Evolutionary conservation across 2,113 vertebrate genomes (phyloP), one percentile per base, ranked within the genome.

Genomic region (Pelecanoides urinatrix): DNA sequence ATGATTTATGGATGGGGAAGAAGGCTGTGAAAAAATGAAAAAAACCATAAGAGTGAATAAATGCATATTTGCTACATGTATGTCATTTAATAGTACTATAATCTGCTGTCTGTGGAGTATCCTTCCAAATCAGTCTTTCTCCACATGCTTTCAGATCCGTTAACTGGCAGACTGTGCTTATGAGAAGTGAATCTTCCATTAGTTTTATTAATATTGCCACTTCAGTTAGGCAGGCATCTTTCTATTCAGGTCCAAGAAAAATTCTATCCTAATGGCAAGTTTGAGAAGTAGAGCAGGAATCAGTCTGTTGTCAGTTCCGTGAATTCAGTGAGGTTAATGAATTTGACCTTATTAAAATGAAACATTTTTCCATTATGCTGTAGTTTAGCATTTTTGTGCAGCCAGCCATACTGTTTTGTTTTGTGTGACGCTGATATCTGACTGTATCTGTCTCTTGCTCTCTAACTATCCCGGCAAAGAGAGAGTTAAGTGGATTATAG

Each of bases 361-460:
- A 75, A 50, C 8, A 11, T 67, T 50, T 88, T 94, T 62, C 8
- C 36, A 3, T 70, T 83, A 9, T 26, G 3, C 13, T 77, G 45
- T 70, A 73, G 21, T 91, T 88, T 0, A 86, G 32, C 50, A 29
- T 75, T 86, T 68, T 76, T 3, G 1, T 74, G 40, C 49, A 86
- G 82, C 62, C 45, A 56, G 56, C 45, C 22, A 7, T 40, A 26
- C 30, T 4, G 0, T 70, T 73, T 58, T 52, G 17, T 45, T 44
- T 0, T 6, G 3, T 55, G 32, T 70, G 47, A 21, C 30, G 8
- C 32, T 59, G 36, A 1, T 77, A 17, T 0, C 49, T 20, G n/a
- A 6, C 42, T 84, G 23, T 36, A 15, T 29, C 25, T 13, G 14
- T 63, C n/a, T 86, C 30, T 77, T 50, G 40, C 21, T 79, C n/a